Evolutionary conservation across 2,797 vertebrate species (phyloP), one percentile per base, ranked within the genome.

Genomic region (Pygocentrus nattereri): DNA sequence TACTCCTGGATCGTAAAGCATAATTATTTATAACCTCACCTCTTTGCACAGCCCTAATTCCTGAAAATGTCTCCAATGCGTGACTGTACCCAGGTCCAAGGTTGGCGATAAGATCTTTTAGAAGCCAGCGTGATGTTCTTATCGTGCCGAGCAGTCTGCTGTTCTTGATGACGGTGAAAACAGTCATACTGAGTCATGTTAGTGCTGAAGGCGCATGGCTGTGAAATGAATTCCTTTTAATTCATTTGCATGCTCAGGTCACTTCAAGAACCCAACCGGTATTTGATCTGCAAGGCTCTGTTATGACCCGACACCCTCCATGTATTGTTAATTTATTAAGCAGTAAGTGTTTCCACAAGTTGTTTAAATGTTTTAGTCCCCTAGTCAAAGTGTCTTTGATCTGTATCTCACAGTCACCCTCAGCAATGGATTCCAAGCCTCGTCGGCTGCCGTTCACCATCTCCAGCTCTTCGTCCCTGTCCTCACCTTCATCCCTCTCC

Each of bases 381-480:
- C 38, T 41, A n/a, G 2, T 68, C 65, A 44, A n/a, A n/a, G 61
- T 15, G 44, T 50, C 10, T 71, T 54, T 54, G 1, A 11, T 23
- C 13, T 61, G 7, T 6, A 0, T 85, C 81, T 72, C 3, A 82
- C 74, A 90, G 61, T 8, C 91, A 85, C 86, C 70, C 82, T 87
- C 88, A 87, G 91, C 85, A 91, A 99, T 99, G 98, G 97, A 99
- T 90, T 97, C 98, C 82, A 97, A 97, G 89, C 95, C 97, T 86
- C 96, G 95, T 87, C 95, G 97, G 87, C 95, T 98, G 93, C 96
- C 97, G 31, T 96, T 97, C 89, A 95, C 94, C 88, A 89, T 97
- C 89, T 94, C 96, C 58, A 89, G 92, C 87, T 90, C 97, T 61
- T 87, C 93, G 31, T 76, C 93, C 87, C 93, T 95, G 89, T 88